A percentile compares a stretch with the other conserved stretches of the same genome.
These are phyloP conservation scores for Anabacerthia variegaticeps DNA, from an alignment of 2,797 vertebrate species.

Conservation along the genomic window DNA sequence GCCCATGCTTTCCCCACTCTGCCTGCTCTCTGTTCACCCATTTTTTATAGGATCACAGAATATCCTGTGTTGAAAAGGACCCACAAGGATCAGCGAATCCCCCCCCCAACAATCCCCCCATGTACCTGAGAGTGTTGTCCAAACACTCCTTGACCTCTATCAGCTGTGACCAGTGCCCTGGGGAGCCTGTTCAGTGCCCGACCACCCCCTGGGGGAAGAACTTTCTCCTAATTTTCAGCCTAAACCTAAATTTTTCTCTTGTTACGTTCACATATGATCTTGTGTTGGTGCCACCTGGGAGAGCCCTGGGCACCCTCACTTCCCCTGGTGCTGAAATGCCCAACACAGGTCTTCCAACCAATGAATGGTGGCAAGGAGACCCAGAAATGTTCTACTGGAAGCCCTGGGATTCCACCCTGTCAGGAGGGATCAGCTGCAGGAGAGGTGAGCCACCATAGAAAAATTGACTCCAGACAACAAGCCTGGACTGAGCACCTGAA, in stretches of 20 bases:
- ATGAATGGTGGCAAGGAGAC: neutral
- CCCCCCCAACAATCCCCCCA: neutral
- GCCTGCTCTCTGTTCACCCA: neutral
- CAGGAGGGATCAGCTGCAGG: neutral
- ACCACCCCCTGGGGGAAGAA: neutral
- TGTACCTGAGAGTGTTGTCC: fast-evolving
- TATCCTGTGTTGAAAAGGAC: neutral
- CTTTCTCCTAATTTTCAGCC: neutral
- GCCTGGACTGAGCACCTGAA: neutral
- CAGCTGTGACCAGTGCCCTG: neutral
- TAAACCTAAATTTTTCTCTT: neutral
- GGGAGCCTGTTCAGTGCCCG: neutral
- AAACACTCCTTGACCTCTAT: neutral
- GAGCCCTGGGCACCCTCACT: neutral
- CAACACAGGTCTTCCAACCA: neutral
- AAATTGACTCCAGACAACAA: neutral
- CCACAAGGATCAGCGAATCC: neutral
- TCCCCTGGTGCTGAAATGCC: neutral
- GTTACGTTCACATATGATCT: neutral
- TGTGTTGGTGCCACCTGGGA: neutral
- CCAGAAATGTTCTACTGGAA: neutral
- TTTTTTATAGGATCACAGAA: neutral
- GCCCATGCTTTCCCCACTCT: neutral
- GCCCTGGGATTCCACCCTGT: neutral
- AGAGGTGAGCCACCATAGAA: neutral